Conservation (phyloP, 1,140 invertebrate genomes). For the Pogonomyrmex californicus region DNA sequence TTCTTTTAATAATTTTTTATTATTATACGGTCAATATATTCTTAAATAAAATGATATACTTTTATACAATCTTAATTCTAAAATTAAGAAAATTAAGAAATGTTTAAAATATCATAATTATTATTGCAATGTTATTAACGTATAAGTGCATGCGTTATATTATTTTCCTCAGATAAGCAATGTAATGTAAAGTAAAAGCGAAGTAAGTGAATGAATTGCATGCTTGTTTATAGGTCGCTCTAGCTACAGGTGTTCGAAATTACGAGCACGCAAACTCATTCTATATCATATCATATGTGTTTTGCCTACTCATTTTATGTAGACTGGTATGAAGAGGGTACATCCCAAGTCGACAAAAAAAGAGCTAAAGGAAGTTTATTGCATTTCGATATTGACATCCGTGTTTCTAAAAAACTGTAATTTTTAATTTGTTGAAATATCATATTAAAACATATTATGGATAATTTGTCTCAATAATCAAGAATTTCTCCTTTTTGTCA, state of each 20-base stretch:
- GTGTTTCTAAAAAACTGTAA: neutral
- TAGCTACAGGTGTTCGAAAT: conserved; percentile 70
- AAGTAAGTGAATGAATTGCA: neutral
- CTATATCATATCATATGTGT: neutral
- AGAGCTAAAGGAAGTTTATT: neutral
- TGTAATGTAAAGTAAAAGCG: neutral
- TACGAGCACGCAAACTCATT: conserved; percentile 39
- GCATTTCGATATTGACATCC: neutral
- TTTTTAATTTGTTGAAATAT: neutral
- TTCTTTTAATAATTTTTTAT: no score
- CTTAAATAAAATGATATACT: no score
- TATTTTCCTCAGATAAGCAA: neutral
- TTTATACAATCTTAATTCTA: neutral
- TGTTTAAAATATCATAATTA: neutral
- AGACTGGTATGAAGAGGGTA: neutral
- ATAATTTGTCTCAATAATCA: neutral
- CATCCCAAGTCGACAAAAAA: neutral
- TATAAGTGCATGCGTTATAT: neutral
- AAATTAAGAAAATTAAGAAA: neutral
- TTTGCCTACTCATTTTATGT: conserved; percentile 13
- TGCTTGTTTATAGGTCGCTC: conserved; percentile 47
- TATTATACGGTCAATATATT: no score
- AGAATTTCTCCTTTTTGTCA: neutral
- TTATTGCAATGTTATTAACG: neutral
- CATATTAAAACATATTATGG: neutral